Evolutionary conservation across 2,113 vertebrate species (phyloP).

Genomic region (Lophius piscatorius): DNA sequence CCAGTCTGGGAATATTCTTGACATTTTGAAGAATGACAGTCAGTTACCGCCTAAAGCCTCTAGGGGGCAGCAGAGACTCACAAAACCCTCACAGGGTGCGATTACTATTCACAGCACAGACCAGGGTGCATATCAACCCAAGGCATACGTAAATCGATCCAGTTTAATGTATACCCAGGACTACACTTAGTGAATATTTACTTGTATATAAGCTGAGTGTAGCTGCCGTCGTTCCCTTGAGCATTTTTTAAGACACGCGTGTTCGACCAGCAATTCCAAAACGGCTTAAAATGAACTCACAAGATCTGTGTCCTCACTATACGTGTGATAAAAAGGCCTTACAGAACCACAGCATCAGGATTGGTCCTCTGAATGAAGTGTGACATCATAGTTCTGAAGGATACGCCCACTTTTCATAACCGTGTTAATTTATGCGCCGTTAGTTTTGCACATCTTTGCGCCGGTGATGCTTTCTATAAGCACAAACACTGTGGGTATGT

Average conservation of each 20-base stretch:
- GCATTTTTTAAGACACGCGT: conserved; percentile 7
- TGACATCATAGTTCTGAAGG: conserved; percentile 17
- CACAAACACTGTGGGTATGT: conserved; percentile 32
- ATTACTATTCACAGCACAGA: conserved; percentile 65
- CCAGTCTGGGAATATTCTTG: conserved; percentile 25
- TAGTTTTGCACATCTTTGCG: conserved; percentile 62
- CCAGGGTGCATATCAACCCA: conserved; percentile 47
- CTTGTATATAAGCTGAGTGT: too few relatives aligned
- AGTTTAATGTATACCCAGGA: conserved; percentile 44
- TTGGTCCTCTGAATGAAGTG: too few relatives aligned
- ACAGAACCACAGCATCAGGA: too few relatives aligned
- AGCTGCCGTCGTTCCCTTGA: conserved; percentile 45
- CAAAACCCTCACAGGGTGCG: conserved; percentile 9
- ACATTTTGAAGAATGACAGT: conserved; percentile 17
- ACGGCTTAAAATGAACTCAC: conserved; percentile 31
- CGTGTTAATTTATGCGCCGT: conserved; percentile 46
- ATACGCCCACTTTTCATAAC: conserved; percentile 31
- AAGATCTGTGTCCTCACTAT: not conserved
- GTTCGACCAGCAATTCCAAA: conserved; percentile 31
- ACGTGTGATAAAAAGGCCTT: not conserved
- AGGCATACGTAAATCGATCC: conserved; percentile 51
- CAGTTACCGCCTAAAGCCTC: conserved; percentile 9
- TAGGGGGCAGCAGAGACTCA: conserved; percentile 73
- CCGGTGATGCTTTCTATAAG: conserved; percentile 47
- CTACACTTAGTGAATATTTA: conserved; percentile 32